Percentiles rank a stretch among this genome's conserved stretches.
Conservation (phyloP, 2,797 vertebrate genomes). For the Amazonetta brasiliensis region DNA sequence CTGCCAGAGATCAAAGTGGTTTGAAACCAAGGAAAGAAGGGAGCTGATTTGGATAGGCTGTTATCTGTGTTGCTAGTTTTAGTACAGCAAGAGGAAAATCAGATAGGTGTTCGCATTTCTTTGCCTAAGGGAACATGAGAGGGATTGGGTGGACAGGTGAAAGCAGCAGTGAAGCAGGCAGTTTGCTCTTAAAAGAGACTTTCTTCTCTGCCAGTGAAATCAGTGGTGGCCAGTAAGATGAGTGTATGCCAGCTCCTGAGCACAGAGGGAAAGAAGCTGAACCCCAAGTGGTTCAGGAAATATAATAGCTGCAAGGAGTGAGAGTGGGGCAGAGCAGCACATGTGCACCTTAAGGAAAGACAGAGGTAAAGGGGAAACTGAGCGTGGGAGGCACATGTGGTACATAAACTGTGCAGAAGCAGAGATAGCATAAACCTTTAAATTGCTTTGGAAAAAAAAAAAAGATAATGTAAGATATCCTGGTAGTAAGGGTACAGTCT, state of each 20-base stretch:
- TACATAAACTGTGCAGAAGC: neutral
- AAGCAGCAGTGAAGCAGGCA: neutral
- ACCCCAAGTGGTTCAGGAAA: neutral
- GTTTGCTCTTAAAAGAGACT: neutral
- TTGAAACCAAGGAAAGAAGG: neutral
- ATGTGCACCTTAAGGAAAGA: neutral
- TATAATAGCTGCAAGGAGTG: fast-evolving
- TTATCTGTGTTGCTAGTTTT: neutral
- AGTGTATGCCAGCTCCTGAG: neutral
- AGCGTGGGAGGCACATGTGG: neutral
- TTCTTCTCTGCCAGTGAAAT: neutral
- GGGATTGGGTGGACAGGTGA: neutral
- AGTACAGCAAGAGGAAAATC: neutral
- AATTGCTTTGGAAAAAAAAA: neutral
- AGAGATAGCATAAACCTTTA: fast-evolving
- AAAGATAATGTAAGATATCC: neutral
- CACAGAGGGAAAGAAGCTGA: neutral
- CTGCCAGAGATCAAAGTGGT: neutral
- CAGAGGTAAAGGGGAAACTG: neutral
- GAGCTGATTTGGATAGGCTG: neutral
- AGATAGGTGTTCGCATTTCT: neutral
- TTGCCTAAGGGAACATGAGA: neutral
- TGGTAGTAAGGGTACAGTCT: neutral
- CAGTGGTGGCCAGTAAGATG: neutral
- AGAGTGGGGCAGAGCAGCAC: neutral